Percentiles rank a stretch among this genome's conserved stretches.
These are phyloP conservation scores for Lobophora halterata DNA, from an alignment of 2,888 invertebrate genomes.

Conservation along the genomic window DNA sequence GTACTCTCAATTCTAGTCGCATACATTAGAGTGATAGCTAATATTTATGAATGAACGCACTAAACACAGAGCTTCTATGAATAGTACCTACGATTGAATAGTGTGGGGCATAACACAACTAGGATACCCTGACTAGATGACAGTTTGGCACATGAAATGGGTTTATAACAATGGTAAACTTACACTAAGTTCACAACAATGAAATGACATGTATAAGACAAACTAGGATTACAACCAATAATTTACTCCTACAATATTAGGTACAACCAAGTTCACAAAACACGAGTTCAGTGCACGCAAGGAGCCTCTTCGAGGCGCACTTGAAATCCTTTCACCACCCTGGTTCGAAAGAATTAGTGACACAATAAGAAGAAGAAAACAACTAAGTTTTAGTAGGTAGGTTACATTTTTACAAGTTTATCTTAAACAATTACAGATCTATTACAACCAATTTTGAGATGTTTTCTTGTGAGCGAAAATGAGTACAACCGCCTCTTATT, in stretches of 20 bases:
- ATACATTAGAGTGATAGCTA: constrained; percentile 45
- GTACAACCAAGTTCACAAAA: no score
- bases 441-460: constrained; percentile 17
- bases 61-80: constrained; percentile 44
- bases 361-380: constrained; percentile 31
- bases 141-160: constrained; percentile 69
- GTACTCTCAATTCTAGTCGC: constrained; percentile 39
- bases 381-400: constrained; percentile 17
- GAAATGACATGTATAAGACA: constrained; percentile 29
- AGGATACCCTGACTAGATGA: constrained; percentile 68
- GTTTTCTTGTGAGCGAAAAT: constrained; percentile 4
- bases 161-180: constrained; percentile 55
- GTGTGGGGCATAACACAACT: constrained; percentile 52
- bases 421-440: constrained; percentile 18
- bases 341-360: no score
- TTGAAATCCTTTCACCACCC: no score
- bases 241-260: no score
- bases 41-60: constrained; percentile 29
- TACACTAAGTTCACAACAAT: constrained; percentile 39
- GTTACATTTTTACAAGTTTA: constrained; percentile 14
- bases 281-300: no score
- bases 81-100: constrained; percentile 39
- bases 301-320: no score
- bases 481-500: constrained; percentile 38
- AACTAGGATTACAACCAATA: constrained; percentile 17